Base-by-base conservation (phyloP, 2,797 vertebrate genomes). In the Prunella strophiata region DNA sequence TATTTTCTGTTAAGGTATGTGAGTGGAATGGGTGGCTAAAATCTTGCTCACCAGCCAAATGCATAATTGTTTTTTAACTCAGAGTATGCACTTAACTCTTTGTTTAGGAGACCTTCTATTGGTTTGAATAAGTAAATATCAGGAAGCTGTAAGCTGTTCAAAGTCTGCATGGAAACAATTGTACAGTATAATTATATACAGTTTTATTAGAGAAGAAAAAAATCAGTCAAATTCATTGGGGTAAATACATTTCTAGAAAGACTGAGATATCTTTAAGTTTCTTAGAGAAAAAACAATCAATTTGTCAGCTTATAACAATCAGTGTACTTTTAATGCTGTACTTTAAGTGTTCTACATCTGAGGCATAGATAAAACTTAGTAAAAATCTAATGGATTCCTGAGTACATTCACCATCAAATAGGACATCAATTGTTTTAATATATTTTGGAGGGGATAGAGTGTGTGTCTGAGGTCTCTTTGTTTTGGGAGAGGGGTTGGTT, bases 401-500 rank as follows among this genome's bases (percentile, higher is more conserved):
- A 36, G n/a, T 66, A n/a, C 10, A 4, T 82, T 66, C 14, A 13
- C 42, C 10, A 21, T 62, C 23, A 51, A 67, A 72, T 3, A 85
- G n/a, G 16, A 38, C 38, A 43, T 58, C 4, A 3, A 1, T 65
- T 63, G 54, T 65, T 65, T 51, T 27, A 2, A 40, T 40, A 3
- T 47, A 3, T n/a, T 59, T 68, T 47, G 3, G 3, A 5, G 7
- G 1, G 6, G 1, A 11, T 11, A 15, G 16, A 14, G 2, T 34
- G 2, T 50, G 8, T 51, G 17, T 10, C 22, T 7, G 47, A 62
- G 1, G 2, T 58, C 40, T 89, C 29, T 55, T 63, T 21, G 12
- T 13, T 59, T 77, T 72, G 9, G 21, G 10, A 10, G 22, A 27
- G 15, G 14, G 27, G 13, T 32, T 47, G 29, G 17, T 72, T 82